Base-by-base conservation (phyloP, 2,113 vertebrate species). In the Phalacrocorax carbo region DNA sequence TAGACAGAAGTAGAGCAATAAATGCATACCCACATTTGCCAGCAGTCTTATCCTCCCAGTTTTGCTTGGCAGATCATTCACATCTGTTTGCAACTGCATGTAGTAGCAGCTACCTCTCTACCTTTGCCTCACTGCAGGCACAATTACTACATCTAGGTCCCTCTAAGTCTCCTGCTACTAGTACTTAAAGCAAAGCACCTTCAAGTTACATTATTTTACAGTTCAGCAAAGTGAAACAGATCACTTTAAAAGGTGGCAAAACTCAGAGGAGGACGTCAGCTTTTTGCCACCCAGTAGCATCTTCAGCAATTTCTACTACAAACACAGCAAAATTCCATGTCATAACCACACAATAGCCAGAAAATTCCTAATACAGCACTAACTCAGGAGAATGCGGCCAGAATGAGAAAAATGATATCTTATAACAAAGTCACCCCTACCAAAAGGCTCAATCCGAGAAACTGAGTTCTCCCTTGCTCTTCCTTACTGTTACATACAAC, bases 341-440 rank as follows among this genome's bases (percentile, higher is more conserved):
- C 34, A 38, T 8, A 72, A 94, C 65, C 44, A 52, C 87, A 95
- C 73, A 92, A 81, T 18, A 88, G 79, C n/a, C 23, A 36, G 70
- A 71, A 94, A 73, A 89, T 86, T 96, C 87, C 80, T 49, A 19
- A 42, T n/a, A 78, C 69, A 54, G 82, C 81, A 69, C 76, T 64
- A 48, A 54, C 44, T 71, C 8, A 0, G 49, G 73, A 90, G 75
- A 94, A 91, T 42, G 78, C 0, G 6, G 66, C 13, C 68, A 94
- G 88, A 96, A 95, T 29, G 90, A 90, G 60, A 94, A 88, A 95
- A 90, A 92, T 66, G 79, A 38, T 60, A 61, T 48, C 30, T 16
- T 20, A 2, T 30, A 82, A 82, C 65, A 71, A 88, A 93, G 77
- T 55, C 65, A 30, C 3, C 60, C 60, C 32, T 20, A 26, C 13